A percentile compares a stretch with the other conserved stretches of the same genome.
Evolutionary conservation across 2,888 invertebrate genomes (phyloP).

Genomic region (Lysandra coridon): DNA sequence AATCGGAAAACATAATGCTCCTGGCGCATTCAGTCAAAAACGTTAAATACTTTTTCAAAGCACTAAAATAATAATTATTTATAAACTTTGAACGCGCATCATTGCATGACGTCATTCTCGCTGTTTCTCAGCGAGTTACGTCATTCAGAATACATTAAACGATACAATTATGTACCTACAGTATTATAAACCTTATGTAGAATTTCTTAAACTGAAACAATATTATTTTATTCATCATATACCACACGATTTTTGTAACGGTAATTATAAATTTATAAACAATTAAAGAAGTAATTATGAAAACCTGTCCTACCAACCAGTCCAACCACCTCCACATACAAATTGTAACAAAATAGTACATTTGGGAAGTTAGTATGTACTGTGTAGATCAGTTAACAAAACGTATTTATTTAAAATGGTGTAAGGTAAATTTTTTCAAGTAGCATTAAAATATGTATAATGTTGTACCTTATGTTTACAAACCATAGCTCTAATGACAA

Average conservation of each 20-base stretch:
- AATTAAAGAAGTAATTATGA: not conserved
- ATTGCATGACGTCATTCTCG: slow-evolving; percentile 63
- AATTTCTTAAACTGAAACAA: not conserved
- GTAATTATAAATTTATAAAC: too few relatives aligned
- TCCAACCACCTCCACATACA: too few relatives aligned
- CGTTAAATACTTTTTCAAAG: not conserved
- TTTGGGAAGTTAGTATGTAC: not conserved
- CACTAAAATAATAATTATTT: slow-evolving; percentile 3
- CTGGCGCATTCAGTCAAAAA: not conserved
- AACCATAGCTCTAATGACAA: not conserved
- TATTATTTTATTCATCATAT: not conserved
- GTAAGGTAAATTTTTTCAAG: not conserved
- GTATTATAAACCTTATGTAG: not conserved
- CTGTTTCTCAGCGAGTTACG: slow-evolving; percentile 61
- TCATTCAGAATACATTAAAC: slow-evolving; percentile 48
- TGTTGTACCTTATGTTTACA: too few relatives aligned
- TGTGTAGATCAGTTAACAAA: not conserved
- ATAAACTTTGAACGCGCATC: slow-evolving; percentile 42
- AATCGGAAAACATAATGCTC: not conserved
- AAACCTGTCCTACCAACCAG: not conserved
- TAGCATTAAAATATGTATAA: too few relatives aligned
- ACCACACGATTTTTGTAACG: not conserved
- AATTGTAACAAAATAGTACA: too few relatives aligned
- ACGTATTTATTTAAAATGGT: not conserved
- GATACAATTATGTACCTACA: not conserved